Base-by-base conservation (phyloP, 2,113 vertebrate genomes). In the Bambusicola thoracicus region DNA sequence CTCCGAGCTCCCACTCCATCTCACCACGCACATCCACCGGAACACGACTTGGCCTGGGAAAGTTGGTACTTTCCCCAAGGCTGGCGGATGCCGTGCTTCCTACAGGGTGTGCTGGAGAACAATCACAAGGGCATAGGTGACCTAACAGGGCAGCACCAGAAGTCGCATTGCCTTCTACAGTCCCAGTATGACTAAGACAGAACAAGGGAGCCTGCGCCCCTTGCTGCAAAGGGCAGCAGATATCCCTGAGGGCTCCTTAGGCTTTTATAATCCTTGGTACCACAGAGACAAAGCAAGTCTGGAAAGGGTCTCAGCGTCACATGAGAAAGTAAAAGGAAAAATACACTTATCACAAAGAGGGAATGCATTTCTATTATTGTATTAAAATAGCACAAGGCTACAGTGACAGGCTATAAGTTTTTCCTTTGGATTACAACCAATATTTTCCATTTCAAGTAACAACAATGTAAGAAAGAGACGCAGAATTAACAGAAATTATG, bases 381-480 rank as follows among this genome's bases (percentile, higher is more conserved):
- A 95, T 81, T 91, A 86, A 94, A 96, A 95, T 79, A 95, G 83
- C 94, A 95, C 85, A 85, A 92, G 90, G 77, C 88, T 95, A 49
- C 80, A 94, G 44, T 89, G 88, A 95, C 90, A 96, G 88, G 93
- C 88, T 94, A 92, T 94, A 94, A 87, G 91, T 96, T 94, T 94
- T 93, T 92, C 81, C 80, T 72, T 91, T 94, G 95, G 89, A 83
- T 51, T 90, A 75, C 58, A 93, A 91, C 93, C 91, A 96, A 44
- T 93, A 94, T 96, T 95, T 97, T 96, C 96, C 83, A 89, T 96
- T 96, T 95, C 80, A 85, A 96, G 58, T 92, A 89, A 89, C 73
- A 90, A 88, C 91, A 92, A 53, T 46, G 78, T 76, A 90, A 86
- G 78, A 95, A 91, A 68, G 81, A 86, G 25, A 91, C 75, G 90